Evolutionary conservation across 2,797 vertebrate species (phyloP).

Genomic region (Knipowitschia caucasica): DNA sequence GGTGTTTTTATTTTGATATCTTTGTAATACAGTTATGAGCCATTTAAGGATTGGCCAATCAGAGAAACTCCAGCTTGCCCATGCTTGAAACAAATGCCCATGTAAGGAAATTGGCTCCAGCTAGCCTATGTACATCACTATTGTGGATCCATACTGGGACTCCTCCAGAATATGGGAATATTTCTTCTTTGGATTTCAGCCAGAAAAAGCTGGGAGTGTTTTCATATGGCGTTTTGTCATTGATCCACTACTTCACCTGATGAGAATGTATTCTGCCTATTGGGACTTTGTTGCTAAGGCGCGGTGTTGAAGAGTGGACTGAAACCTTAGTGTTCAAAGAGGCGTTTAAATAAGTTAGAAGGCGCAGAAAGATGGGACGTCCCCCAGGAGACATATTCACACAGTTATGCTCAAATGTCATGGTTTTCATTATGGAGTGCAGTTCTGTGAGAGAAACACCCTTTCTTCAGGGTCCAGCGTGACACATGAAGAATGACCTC

Average conservation of each 20-base stretch:
- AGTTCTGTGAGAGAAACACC: constrained; percentile 39
- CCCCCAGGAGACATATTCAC: constrained; percentile 45
- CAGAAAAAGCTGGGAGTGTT: too few relatives aligned
- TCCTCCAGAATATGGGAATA: constrained; percentile 81
- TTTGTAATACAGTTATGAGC: too few relatives aligned
- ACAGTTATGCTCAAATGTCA: constrained; percentile 32
- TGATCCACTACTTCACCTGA: constrained; percentile 44
- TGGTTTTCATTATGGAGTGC: constrained; percentile 32
- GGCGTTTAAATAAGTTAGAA: constrained; percentile 31
- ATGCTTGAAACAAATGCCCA: too few relatives aligned
- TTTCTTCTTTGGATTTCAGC: constrained; percentile 79
- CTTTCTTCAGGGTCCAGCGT: constrained; percentile 12
- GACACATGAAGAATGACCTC: constrained; percentile 24
- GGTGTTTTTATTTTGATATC: too few relatives aligned
- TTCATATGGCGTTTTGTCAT: constrained; percentile 45
- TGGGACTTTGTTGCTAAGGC: constrained; percentile 40
- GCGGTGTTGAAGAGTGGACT: constrained; percentile 38
- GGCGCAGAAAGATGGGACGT: constrained; percentile 32
- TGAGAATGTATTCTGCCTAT: constrained; percentile 37
- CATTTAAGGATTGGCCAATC: too few relatives aligned
- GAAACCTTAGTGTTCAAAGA: constrained; percentile 33
- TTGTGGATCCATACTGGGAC: constrained; percentile 42
- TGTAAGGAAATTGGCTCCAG: too few relatives aligned
- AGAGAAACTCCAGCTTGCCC: too few relatives aligned
- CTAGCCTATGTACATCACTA: too few relatives aligned